These are phyloP conservation scores for Drosophila peninsularis DNA, from an alignment of 2,888 invertebrate genomes.

Conservation along the genomic window DNA sequence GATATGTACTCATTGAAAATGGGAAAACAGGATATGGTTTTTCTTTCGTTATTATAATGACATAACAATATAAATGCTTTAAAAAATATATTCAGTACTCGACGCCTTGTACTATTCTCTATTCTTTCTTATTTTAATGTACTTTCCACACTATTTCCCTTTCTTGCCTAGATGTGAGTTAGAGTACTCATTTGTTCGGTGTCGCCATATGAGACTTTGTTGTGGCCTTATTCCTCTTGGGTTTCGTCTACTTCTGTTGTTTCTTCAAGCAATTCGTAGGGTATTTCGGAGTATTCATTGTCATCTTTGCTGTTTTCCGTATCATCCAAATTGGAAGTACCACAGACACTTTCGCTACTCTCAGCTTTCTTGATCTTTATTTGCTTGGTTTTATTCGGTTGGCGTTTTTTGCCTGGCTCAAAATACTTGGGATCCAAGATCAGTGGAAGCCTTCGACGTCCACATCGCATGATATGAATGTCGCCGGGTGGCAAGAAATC, in stretches of 20 bases:
- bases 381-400: not conserved
- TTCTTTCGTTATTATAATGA: not conserved
- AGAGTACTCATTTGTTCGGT: not conserved
- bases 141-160: not conserved
- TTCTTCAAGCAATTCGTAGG: slow-evolving; percentile 23
- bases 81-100: too few relatives aligned
- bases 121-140: not conserved
- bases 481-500: slow-evolving; percentile 41
- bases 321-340: slow-evolving; percentile 5
- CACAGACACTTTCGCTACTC: not conserved
- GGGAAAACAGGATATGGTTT: not conserved
- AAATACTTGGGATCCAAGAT: slow-evolving; percentile 74
- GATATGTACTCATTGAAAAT: not conserved
- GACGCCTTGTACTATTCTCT: not conserved
- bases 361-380: not conserved
- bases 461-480: slow-evolving; percentile 64
- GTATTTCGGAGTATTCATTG: slow-evolving; percentile 19
- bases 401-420: slow-evolving; percentile 46
- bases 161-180: not conserved
- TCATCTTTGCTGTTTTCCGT: not conserved
- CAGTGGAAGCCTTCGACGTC: slow-evolving; percentile 63
- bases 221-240: not conserved
- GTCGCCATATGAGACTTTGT: not conserved
- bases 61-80: too few relatives aligned
- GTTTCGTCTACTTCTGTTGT: not conserved